These are phyloP conservation scores for Acanthochromis polyacanthus DNA, from an alignment of 2,113 vertebrate genomes.

Conservation along the genomic window DNA sequence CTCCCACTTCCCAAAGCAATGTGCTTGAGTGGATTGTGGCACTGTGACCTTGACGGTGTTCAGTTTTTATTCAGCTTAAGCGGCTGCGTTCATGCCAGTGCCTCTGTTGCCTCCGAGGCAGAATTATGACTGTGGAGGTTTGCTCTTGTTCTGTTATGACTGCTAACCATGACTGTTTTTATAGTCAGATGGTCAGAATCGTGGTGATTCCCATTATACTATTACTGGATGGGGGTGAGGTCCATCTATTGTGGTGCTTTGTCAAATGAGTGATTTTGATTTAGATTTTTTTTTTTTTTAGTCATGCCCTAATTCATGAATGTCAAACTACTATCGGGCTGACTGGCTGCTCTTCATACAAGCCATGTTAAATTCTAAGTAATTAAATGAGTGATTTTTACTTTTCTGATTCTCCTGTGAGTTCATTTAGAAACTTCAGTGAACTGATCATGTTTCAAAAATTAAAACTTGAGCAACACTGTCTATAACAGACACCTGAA, in stretches of 20 bases:
- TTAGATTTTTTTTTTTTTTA: slow-evolving; percentile 21
- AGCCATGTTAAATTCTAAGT: too few species aligned
- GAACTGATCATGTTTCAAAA: too few species aligned
- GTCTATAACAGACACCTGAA: too few species aligned
- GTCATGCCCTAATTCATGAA: slow-evolving; percentile 9
- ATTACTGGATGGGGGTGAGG: slow-evolving; percentile 39
- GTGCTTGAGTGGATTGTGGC: slow-evolving; percentile 75
- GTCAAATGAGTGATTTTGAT: slow-evolving; percentile 34
- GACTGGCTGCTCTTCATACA: too few species aligned
- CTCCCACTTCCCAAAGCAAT: slow-evolving; percentile 73
- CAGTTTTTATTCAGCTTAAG: slow-evolving; percentile 68
- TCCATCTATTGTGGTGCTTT: slow-evolving; percentile 36
- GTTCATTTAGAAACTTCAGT: too few species aligned
- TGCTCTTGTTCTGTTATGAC: slow-evolving; percentile 65
- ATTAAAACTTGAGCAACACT: too few species aligned
- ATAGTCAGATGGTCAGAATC: slow-evolving; percentile 57
- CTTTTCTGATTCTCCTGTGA: too few species aligned
- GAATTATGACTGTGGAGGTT: slow-evolving; percentile 64
- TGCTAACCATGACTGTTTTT: slow-evolving; percentile 65
- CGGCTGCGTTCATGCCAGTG: slow-evolving; percentile 48
- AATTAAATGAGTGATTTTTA: too few species aligned
- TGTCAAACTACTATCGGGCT: too few species aligned
- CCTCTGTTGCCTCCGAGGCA: slow-evolving; percentile 53
- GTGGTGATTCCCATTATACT: slow-evolving; percentile 56
- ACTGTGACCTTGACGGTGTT: slow-evolving; percentile 74